Conservation (phyloP, 2,888 invertebrate genomes). For the Lepidocyrtoides sp. region DNA sequence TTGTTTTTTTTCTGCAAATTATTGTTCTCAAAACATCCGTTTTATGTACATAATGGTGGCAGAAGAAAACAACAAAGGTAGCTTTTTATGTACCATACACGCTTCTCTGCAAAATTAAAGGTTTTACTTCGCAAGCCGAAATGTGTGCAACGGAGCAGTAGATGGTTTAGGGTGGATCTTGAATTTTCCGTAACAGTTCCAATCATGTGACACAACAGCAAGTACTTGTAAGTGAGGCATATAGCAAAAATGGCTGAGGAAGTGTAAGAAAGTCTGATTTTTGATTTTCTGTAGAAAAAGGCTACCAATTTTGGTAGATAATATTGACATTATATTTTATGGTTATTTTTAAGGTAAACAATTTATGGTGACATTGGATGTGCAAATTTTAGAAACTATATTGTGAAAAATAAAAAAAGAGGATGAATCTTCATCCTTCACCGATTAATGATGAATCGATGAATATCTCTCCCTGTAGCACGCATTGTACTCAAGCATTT, state of each 20-base stretch:
- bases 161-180: constrained; percentile 20
- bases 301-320: too few relatives aligned
- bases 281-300: too few relatives aligned
- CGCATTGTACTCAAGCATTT: not conserved
- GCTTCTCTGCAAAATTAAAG: not conserved
- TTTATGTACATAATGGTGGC: not conserved
- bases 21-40: constrained; percentile 30
- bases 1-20: constrained; percentile 17
- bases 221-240: too few relatives aligned
- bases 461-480: not conserved
- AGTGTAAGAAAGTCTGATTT: not conserved
- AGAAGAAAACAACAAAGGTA: constrained; percentile 5
- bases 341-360: too few relatives aligned
- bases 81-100: not conserved
- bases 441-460: not conserved
- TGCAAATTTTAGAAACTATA: not conserved
- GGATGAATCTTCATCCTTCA: constrained; percentile 28
- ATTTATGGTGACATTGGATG: not conserved
- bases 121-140: not conserved
- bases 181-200: constrained; percentile 8
- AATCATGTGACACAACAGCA: not conserved
- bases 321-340: too few relatives aligned
- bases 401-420: not conserved
- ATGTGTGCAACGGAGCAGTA: not conserved
- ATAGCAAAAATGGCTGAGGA: not conserved